A percentile compares a stretch with the other conserved stretches of the same genome.
phyloP scores from a whole-genome alignment of 1,140 invertebrate genomes.

The Drosophila kepulauana region DNA sequence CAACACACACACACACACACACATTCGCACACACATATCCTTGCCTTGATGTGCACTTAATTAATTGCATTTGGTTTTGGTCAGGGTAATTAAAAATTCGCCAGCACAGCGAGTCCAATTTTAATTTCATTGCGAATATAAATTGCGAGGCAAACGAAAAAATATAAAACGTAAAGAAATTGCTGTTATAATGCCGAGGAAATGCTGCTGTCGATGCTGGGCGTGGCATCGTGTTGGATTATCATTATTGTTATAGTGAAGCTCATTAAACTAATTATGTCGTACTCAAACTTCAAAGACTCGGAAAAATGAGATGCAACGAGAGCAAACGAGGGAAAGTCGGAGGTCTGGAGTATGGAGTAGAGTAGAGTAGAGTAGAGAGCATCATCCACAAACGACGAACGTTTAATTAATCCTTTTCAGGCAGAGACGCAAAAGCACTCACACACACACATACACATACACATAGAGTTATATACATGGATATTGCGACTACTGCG shows the following conservation, averaged over 20 bases:
- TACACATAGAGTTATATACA: conserved; percentile 1
- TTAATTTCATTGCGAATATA: conserved; percentile 48
- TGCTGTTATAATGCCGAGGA: conserved; percentile 7
- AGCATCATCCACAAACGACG: conserved; percentile 55
- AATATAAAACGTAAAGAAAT: conserved; percentile 25
- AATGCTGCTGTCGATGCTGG: conserved; percentile 4
- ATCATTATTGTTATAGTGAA: conserved; percentile 67
- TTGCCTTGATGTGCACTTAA: conserved; percentile 59
- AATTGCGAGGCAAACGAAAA: conserved; percentile 25
- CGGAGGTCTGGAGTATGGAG: no score
- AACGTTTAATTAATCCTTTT: conserved; percentile 79
- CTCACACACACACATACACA: not conserved
- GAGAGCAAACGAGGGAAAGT: not conserved
- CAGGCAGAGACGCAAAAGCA: conserved; percentile 50
- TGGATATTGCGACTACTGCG: conserved; percentile 24
- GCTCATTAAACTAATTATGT: conserved; percentile 83
- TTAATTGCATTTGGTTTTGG: conserved; percentile 68
- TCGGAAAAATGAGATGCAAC: conserved; percentile 23
- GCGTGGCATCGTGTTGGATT: conserved; percentile 33
- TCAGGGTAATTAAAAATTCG: conserved; percentile 57
- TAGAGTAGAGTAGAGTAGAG: not conserved
- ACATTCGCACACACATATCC: conserved; percentile 34
- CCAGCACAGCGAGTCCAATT: conserved; percentile 42
- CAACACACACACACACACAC: conserved; percentile 12
- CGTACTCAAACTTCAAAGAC: conserved; percentile 72